Percentiles rank a stretch among this genome's conserved stretches.
phyloP scores from a whole-genome alignment of 2,888 invertebrate species.

The Macaria notata region DNA sequence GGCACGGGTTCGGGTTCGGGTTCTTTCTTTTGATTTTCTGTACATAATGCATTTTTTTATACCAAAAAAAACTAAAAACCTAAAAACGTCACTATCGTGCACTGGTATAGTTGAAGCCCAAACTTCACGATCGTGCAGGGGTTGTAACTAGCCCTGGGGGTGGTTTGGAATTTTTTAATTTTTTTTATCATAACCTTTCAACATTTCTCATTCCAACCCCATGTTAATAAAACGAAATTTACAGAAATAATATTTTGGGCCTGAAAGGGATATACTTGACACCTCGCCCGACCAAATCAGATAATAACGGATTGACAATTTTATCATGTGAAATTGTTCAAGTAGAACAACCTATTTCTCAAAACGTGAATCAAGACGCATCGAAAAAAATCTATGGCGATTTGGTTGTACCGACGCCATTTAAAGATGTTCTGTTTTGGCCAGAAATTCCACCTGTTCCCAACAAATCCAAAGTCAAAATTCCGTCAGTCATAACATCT shows the following conservation, averaged over 20 bases:
- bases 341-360: not conserved
- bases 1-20: too few relatives aligned
- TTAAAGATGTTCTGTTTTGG: constrained; percentile 1
- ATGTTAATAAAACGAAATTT: too few relatives aligned
- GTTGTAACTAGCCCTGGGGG: too few relatives aligned
- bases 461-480: not conserved
- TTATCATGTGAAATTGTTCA: not conserved
- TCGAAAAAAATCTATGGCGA: not conserved
- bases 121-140: too few relatives aligned
- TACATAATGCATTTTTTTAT: not conserved
- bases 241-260: not conserved
- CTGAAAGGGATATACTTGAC: not conserved
- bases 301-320: not conserved
- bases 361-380: not conserved
- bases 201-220: too few relatives aligned
- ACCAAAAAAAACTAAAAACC: not conserved
- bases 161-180: too few relatives aligned
- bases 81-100: not conserved
- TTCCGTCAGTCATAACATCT: not conserved
- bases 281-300: not conserved
- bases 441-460: not conserved
- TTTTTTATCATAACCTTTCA: too few relatives aligned
- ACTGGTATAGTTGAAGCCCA: not conserved
- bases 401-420: constrained; percentile 1
- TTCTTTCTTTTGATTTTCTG: too few relatives aligned